Evolutionary conservation across 2,113 vertebrate genomes (phyloP), one percentile per base, ranked within the genome.

Genomic region (Brevimyrus niger): DNA sequence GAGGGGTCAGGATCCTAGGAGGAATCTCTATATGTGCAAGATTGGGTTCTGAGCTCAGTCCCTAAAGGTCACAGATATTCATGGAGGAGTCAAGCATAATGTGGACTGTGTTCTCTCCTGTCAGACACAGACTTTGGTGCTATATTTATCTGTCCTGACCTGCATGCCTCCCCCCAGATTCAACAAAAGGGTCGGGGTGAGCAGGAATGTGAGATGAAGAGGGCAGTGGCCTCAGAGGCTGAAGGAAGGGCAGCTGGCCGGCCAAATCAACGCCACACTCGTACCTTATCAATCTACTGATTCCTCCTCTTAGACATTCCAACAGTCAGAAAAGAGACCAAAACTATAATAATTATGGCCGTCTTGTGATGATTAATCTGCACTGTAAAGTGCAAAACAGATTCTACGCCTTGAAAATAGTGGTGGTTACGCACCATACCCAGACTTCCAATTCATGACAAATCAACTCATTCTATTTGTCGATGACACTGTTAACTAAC

Each of bases 91-190:
- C 89, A 90, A 31, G 51, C n/a, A 46, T 50, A 50, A 19, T 42
- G 21, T 82, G 89, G 90, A 31, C 93, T 94, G 93, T 61, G 91
- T 92, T 94, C 91, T 85, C 91, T 95, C 92, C 94, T 51, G 86
- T 89, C 46, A n/a, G 91, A 58, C 89, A 92, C 93, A 93, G 93
- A 95, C 92, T 91, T 82, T 89, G 90, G 50, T 89, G 92, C 94
- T 95, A 95, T 94, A 94, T 95, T 94, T 95, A 95, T 91, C 92
- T 90, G 35, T 91, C 88, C 88, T 47, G 91, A 88, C 69, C 23
- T 89, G 88, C 91, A 92, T 94, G 91, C 92, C 92, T 93, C 89
- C 87, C 90, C 80, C 19, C 91, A 90, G 92, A 91, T 91, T 91
- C 42, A 86, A 91, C 91, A 92, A 91, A 92, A 93, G 89, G 88